Evolutionary conservation across 2,888 invertebrate species (phyloP), one percentile per base, ranked within the genome.

Genomic region (Seira musarum): DNA sequence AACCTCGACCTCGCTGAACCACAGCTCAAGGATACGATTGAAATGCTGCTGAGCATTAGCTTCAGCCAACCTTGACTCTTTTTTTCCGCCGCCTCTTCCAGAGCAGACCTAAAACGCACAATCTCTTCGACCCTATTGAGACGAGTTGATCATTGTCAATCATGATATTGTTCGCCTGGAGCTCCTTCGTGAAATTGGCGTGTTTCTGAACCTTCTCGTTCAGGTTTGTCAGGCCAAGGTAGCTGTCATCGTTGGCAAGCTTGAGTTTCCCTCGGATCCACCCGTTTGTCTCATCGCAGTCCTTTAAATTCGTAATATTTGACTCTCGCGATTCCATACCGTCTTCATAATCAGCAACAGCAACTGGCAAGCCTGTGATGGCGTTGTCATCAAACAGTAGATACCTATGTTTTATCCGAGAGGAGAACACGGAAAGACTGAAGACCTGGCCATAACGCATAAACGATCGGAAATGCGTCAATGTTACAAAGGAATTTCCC

Each of bases 221-320:
- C 85, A 99, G 91, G 90, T 99, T 99, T 0, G 99, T 99, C 0
- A 99, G n/a, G n/a, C n/a, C n/a, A n/a, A n/a, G n/a, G n/a, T n/a
- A n/a, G n/a, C n/a, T n/a, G n/a, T n/a, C n/a, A 88, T 97, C 97
- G 0, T 95, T 96, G 15, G 97, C 97, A 88, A 97, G 97, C 90
- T 98, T 99, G 69, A n/a, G n/a, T n/a, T 99, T 99, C 90, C 99
- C 99, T 89, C 97, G 97, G 80, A 99, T 97, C 99, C 99, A 99
- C 2, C 98, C 96, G 88, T 98, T 98, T 21, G 98, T 98, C 90
- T 99, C 99, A 88, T 99, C 99, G 88, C 98, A 98, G 89, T 99
- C 99, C 13, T n/a, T n/a, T n/a, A n/a, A n/a, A n/a, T n/a, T n/a
- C n/a, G n/a, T n/a, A n/a, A n/a, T n/a, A n/a, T n/a, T n/a, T n/a